A percentile compares a stretch with the other conserved stretches of the same genome.
Evolutionary conservation across 2,888 invertebrate species (phyloP).

Genomic region (Drosophila algonquin): DNA sequence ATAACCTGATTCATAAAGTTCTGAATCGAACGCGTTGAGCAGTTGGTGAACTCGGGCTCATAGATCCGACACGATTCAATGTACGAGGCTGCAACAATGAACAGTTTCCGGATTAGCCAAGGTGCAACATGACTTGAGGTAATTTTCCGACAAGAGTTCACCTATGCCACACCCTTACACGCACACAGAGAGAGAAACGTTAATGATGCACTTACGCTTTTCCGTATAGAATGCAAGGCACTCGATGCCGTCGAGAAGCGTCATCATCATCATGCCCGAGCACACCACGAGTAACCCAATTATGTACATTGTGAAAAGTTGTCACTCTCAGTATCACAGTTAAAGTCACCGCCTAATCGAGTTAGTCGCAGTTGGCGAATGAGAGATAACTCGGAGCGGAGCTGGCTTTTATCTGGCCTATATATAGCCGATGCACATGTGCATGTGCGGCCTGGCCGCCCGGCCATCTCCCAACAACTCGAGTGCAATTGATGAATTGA

Average conservation of each 20-base stretch:
- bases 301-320: conserved; percentile 48
- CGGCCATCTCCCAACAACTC: background rate
- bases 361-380: conserved; percentile 55
- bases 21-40: conserved; percentile 86
- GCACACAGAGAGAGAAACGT: conserved; percentile 25
- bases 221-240: conserved; percentile 58
- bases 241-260: conserved; percentile 27
- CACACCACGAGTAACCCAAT: conserved; percentile 49
- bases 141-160: conserved; percentile 6
- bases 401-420: conserved; percentile 58
- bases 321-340: conserved; percentile 34
- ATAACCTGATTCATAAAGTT: conserved; percentile 86
- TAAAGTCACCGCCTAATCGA: conserved; percentile 51
- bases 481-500: conserved; percentile 38
- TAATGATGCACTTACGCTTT: conserved; percentile 65
- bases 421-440: conserved; percentile 15
- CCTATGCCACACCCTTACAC: background rate
- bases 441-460: background rate
- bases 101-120: conserved; percentile 18
- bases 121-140: conserved; percentile 1
- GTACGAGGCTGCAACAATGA: conserved; percentile 86
- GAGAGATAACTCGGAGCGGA: conserved; percentile 46
- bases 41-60: conserved; percentile 87
- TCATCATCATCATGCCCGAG: conserved; percentile 12
- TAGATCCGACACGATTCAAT: conserved; percentile 87